These are phyloP conservation scores for Athrips mouffetella DNA, from an alignment of 2,888 invertebrate genomes.

Conservation along the genomic window DNA sequence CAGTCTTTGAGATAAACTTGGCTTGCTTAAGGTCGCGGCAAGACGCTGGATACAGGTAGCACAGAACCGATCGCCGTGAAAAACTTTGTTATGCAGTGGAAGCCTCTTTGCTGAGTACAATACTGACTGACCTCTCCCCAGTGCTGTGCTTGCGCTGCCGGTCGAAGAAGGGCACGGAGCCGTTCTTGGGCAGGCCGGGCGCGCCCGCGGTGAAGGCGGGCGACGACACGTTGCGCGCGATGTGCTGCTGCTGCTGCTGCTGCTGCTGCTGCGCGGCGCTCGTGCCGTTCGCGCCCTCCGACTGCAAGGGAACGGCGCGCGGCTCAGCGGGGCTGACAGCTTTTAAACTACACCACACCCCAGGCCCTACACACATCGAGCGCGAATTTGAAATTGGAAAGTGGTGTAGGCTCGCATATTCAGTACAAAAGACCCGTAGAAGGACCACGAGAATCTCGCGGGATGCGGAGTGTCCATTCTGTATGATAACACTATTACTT, in stretches of 20 bases:
- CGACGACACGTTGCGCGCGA: slow-evolving; percentile 91
- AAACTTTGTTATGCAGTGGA: slow-evolving; percentile 53
- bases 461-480: too few relatives aligned
- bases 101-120: slow-evolving; percentile 17
- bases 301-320: slow-evolving; percentile 40
- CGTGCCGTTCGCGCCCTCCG: slow-evolving; percentile 42
- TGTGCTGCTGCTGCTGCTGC: slow-evolving; percentile 55
- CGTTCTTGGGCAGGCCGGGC: slow-evolving; percentile 88
- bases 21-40: not conserved
- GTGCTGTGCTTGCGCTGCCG: slow-evolving; percentile 90
- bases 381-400: too few relatives aligned
- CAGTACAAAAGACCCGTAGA: too few relatives aligned
- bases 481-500: too few relatives aligned
- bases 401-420: too few relatives aligned
- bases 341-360: too few relatives aligned
- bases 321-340: too few relatives aligned
- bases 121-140: slow-evolving; percentile 81
- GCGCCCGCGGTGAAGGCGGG: slow-evolving; percentile 88
- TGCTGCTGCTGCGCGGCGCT: not conserved
- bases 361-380: too few relatives aligned
- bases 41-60: not conserved
- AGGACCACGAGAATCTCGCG: too few relatives aligned
- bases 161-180: slow-evolving; percentile 94
- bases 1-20: not conserved
- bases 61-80: too few relatives aligned